phyloP scores from a whole-genome alignment of 2,797 vertebrate genomes.

The Avahi laniger region DNA sequence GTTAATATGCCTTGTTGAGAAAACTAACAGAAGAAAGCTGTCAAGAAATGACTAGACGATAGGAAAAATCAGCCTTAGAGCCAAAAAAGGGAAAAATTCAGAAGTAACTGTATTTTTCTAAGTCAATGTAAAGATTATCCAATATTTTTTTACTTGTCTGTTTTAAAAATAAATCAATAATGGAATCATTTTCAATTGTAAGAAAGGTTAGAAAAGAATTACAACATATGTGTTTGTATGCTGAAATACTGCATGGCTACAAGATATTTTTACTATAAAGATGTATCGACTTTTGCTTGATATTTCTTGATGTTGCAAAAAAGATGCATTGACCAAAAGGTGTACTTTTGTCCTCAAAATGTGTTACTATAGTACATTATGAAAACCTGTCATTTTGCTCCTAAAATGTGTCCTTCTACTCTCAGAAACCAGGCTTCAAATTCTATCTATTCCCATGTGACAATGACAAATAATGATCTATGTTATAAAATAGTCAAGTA shows the following conservation, averaged over 20 bases:
- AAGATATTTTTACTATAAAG: constrained; percentile 1
- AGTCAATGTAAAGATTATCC: neutral
- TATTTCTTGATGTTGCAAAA: neutral
- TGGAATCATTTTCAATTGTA: neutral
- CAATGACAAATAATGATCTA: neutral
- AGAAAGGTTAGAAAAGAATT: neutral
- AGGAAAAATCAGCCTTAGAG: neutral
- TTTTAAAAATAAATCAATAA: constrained; percentile 52
- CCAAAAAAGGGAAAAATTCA: neutral
- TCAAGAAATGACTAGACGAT: neutral
- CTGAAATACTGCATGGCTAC: neutral
- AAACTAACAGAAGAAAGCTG: neutral
- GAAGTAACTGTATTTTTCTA: neutral
- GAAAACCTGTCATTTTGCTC: neutral
- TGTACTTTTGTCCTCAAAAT: constrained; percentile 1
- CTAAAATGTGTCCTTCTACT: neutral
- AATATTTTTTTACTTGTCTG: neutral
- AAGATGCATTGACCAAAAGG: neutral
- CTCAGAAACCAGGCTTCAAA: constrained; percentile 16
- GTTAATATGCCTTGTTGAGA: neutral
- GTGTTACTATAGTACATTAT: neutral
- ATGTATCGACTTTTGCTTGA: neutral
- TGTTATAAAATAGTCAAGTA: neutral
- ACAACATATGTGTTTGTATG: neutral
- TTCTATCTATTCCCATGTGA: neutral